Evolutionary conservation across 2,888 invertebrate genomes (phyloP), one percentile per base, ranked within the genome.

Genomic region (Agriotes lineatus): DNA sequence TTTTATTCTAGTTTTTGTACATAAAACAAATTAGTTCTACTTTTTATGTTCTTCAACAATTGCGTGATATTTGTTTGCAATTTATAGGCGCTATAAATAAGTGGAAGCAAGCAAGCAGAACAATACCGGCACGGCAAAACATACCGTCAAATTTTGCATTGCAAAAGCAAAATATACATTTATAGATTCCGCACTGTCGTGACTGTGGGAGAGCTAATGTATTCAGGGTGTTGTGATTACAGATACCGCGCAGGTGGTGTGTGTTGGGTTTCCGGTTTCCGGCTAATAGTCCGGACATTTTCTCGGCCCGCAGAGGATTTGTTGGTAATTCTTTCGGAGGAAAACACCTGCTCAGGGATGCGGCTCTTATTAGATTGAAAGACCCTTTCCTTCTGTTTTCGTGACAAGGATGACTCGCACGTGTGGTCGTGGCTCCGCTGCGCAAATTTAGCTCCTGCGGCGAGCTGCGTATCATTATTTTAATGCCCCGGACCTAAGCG

Each of bases 211-310:
- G 48, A 44, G 57, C 63, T 68, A 68, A 68, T 68, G 58, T 68
- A 68, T 68, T 68, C 68, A 63, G 63, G 68, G 68, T 52, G 58
- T 68, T 63, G 70, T 70, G 73, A 73, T 73, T 73, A 71, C 73
- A 71, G 71, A 71, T 71, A 71, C 67, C 71, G 69, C 64, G 69
- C 72, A 72, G 72, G 70, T 69, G 70, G 70, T 67, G 67, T 58
- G 67, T 67, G 50, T 65, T 61, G 68, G 70, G 70, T 72, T 71
- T 71, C 69, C 72, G 69, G 69, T 69, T 68, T 70, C 68, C 71
- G 70, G 65, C 71, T 73, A 73, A 73, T 71, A 73, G 73, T 73
- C 68, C 73, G 71, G 73, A 71, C 67, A 62, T 73, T 73, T 71
- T 72, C 71, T 67, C 63, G 67, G 68, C 61, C 70, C 61, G 69